phyloP scores from a whole-genome alignment of 2,113 vertebrate species.

The Atrichornis clamosus region DNA sequence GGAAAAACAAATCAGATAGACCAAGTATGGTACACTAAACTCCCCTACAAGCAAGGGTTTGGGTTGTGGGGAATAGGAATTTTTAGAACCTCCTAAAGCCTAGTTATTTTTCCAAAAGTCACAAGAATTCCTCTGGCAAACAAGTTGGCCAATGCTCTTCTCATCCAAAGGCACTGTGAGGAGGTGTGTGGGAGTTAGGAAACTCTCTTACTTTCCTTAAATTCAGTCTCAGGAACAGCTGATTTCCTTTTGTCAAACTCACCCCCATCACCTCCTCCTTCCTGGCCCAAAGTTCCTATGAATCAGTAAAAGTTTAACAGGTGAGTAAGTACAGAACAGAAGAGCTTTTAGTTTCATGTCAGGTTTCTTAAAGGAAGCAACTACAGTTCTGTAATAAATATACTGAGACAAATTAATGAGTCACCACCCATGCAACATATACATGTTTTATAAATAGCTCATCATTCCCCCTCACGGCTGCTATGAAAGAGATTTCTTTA shows the following conservation, averaged over 20 bases:
- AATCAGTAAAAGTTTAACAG: background rate
- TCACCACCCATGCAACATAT: background rate
- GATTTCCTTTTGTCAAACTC: background rate
- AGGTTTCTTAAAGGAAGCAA: background rate
- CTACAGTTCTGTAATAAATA: background rate
- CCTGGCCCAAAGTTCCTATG: background rate
- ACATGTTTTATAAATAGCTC: background rate
- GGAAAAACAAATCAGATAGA: background rate
- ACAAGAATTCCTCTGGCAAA: background rate
- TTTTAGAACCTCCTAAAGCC: background rate
- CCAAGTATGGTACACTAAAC: rapidly evolving
- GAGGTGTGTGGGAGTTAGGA: rapidly evolving
- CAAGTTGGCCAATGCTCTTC: background rate
- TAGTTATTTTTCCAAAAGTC: background rate
- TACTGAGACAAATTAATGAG: background rate
- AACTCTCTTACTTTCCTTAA: background rate
- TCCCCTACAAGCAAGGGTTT: background rate
- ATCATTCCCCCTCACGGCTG: background rate
- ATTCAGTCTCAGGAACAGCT: background rate
- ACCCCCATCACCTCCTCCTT: background rate
- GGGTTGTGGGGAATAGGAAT: background rate
- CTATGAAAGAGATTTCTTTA: background rate
- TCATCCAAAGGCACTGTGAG: background rate
- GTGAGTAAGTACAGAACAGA: background rate
- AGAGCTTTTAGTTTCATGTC: background rate